Conservation (phyloP, 2,113 vertebrate species). For the Rousettus leschenaultii region DNA sequence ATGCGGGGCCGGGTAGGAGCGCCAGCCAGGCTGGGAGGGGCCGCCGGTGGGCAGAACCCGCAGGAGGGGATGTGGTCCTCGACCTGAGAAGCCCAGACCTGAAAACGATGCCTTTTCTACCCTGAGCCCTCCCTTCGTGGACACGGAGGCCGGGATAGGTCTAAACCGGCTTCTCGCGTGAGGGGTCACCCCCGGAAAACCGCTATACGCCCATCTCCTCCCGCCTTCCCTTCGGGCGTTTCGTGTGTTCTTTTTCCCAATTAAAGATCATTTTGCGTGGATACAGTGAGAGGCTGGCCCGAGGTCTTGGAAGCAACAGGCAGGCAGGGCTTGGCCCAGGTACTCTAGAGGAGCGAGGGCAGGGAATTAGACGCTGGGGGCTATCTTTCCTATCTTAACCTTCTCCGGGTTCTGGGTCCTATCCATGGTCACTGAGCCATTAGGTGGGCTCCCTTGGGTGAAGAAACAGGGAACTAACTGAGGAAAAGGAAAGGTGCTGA, state of each 20-base stretch:
- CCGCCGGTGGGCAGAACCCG: slow-evolving; percentile 42
- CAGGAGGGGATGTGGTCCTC: slow-evolving; percentile 42
- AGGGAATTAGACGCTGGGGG: background rate
- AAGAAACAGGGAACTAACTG: background rate
- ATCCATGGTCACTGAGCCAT: background rate
- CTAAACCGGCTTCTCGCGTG: background rate
- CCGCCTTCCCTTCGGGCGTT: background rate
- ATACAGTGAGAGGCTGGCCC: background rate
- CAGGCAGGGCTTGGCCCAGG: background rate
- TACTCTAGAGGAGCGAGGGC: background rate
- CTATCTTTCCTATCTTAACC: background rate
- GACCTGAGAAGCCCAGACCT: slow-evolving; percentile 57
- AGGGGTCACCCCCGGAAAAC: background rate
- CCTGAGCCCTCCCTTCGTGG: background rate
- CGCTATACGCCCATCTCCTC: background rate
- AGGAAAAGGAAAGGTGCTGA: background rate
- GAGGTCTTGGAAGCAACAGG: slow-evolving; percentile 53
- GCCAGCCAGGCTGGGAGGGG: slow-evolving; percentile 49
- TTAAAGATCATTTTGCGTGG: background rate
- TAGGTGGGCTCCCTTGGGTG: background rate
- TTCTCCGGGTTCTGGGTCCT: background rate
- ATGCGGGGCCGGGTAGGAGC: slow-evolving; percentile 30
- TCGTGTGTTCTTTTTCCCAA: background rate
- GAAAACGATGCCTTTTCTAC: background rate
- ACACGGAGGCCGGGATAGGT: background rate